A percentile compares a stretch with the other conserved stretches of the same genome.
Conservation (phyloP, 2,888 invertebrate species). For the Sphinx pinastri region DNA sequence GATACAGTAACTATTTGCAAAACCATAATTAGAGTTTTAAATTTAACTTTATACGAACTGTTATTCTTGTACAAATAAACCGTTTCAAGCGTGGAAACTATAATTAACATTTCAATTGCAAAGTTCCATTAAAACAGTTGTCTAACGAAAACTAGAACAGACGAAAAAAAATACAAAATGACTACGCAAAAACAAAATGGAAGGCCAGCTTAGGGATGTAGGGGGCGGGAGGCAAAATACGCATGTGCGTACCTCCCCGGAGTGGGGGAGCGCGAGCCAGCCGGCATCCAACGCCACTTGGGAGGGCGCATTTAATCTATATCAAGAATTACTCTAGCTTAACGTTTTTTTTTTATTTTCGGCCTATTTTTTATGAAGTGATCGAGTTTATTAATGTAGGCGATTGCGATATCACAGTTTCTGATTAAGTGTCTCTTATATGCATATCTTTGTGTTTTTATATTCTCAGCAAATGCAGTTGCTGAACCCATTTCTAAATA, state of each 20-base stretch:
- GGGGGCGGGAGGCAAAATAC: slow-evolving; percentile 63
- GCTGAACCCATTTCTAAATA: too few species aligned
- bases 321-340: slow-evolving; percentile 34
- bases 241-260: slow-evolving; percentile 73
- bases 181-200: slow-evolving; percentile 78
- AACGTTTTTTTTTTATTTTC: background rate
- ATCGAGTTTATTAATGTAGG: too few species aligned
- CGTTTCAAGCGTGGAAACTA: background rate
- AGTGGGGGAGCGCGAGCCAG: slow-evolving; percentile 35
- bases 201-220: slow-evolving; percentile 70
- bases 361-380: slow-evolving; percentile 24
- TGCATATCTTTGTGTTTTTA: too few species aligned
- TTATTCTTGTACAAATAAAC: background rate
- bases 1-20: slow-evolving; percentile 25
- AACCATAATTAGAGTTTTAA: slow-evolving; percentile 24
- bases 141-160: slow-evolving; percentile 46
- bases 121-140: slow-evolving; percentile 39
- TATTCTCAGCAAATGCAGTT: too few species aligned
- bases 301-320: slow-evolving; percentile 59
- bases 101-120: slow-evolving; percentile 31
- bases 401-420: too few species aligned
- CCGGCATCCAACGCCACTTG: slow-evolving; percentile 41
- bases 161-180: slow-evolving; percentile 42
- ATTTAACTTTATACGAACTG: background rate
- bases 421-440: too few species aligned